These are phyloP conservation scores for Emydura subglobosa DNA, from an alignment of 2,113 vertebrate genomes.

Conservation along the genomic window DNA sequence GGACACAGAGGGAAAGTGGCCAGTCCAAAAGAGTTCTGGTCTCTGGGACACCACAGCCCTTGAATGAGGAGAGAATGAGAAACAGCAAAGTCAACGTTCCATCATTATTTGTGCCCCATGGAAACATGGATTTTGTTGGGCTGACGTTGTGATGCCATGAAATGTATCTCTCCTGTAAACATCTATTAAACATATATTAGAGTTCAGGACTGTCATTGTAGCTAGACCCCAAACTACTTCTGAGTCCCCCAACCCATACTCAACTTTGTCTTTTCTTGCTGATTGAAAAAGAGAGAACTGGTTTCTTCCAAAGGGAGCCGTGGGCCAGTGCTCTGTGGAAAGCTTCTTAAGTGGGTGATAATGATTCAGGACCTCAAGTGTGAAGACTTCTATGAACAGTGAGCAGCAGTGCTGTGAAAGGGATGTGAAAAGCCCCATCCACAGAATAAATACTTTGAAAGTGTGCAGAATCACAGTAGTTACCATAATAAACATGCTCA, in stretches of 20 bases:
- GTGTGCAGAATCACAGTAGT: neutral
- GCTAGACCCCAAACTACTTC: neutral
- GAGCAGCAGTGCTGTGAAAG: neutral
- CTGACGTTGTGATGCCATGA: neutral
- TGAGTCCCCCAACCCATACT: neutral
- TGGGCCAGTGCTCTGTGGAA: neutral
- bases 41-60: neutral
- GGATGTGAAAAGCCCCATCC: neutral
- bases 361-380: neutral
- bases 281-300: neutral
- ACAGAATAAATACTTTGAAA: neutral
- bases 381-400: neutral
- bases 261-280: neutral
- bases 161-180: neutral
- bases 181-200: neutral
- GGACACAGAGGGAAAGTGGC: neutral
- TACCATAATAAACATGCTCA: neutral
- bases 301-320: neutral
- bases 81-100: neutral
- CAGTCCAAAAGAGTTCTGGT: neutral
- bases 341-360: neutral
- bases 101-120: neutral
- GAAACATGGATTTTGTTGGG: rapidly evolving
- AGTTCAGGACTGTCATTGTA: neutral
- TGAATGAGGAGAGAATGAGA: neutral